Base-by-base conservation (phyloP, 1,140 invertebrate genomes). In the Zelostemma sp. region DNA sequence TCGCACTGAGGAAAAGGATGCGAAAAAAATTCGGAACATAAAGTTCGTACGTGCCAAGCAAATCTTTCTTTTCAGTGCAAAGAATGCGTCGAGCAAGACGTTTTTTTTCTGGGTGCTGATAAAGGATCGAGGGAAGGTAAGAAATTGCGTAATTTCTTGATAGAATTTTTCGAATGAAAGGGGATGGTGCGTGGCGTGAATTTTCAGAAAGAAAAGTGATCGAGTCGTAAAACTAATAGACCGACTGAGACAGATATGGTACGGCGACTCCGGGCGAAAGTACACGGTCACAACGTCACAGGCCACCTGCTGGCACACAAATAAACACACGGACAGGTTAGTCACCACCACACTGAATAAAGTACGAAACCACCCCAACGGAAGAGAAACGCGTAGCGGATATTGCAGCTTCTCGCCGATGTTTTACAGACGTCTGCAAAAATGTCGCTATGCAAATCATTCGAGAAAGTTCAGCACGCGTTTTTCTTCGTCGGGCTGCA, bases 281-380 rank as follows among this genome's bases (percentile, higher is more conserved):
- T 79, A 85, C 76, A 84, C 80, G 82, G 83, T 85, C 83, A 85
- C 83, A 85, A 84, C 80, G 83, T 85, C 84, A 85, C 83, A 86
- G 84, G 82, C 83, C 84, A 86, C 84, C 84, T 86, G 84, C 84
- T 86, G 83, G 83, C 84, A 86, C 83, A 86, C 82, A 86, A 85
- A 85, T 81, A 85, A 85, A 86, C 83, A 86, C 83, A 84, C 83
- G 76, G 79, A 85, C 81, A 85, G 74, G 84, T 86, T 86, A 86
- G 84, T 86, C 83, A 86, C 83, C 80, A 85, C 80, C 81, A 85
- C 84, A 85, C 83, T 76, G 73, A 72, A 75, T 72, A 72, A 65
- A 68, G 33, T 11, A 35, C 33, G 33, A n/a, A 35, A 35, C 33
- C 33, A 35, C 33, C 33, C 33, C 33, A n/a, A n/a, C 33, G 33